Evolutionary conservation across 2,113 vertebrate species (phyloP).

Genomic region (Hemichromis elongatus): DNA sequence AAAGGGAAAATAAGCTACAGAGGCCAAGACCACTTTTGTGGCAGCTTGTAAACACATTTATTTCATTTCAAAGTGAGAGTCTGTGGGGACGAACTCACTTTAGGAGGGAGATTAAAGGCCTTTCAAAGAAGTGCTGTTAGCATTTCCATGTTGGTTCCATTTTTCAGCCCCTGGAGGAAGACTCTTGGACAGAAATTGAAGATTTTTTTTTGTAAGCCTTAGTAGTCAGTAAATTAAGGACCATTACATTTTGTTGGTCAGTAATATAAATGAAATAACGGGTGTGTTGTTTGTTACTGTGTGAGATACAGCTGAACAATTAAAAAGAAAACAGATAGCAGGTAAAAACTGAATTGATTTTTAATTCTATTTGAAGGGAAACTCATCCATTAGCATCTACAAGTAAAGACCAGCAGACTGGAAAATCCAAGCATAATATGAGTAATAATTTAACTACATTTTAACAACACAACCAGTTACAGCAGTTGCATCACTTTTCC

Average conservation of each 20-base stretch:
- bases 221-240: not conserved
- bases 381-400: not conserved
- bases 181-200: not conserved
- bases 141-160: not conserved
- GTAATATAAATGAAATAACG: not conserved
- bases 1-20: not conserved
- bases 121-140: not conserved
- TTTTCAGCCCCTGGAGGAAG: not conserved
- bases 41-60: not conserved
- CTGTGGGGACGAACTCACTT: not conserved
- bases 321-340: accelerated
- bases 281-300: not conserved
- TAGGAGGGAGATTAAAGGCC: not conserved
- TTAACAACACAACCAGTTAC: not conserved
- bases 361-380: not conserved
- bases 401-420: not conserved
- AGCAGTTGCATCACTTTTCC: not conserved
- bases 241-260: not conserved
- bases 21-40: not conserved
- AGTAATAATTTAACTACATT: not conserved
- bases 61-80: not conserved
- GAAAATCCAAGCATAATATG: not conserved
- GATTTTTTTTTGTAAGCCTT: not conserved
- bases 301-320: not conserved
- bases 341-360: not conserved